A percentile compares a stretch with the other conserved stretches of the same genome.
Evolutionary conservation across 37 sponge, comb jelly and placozoan species (phyloP).

Genomic region (Aplysina aerophoba): DNA sequence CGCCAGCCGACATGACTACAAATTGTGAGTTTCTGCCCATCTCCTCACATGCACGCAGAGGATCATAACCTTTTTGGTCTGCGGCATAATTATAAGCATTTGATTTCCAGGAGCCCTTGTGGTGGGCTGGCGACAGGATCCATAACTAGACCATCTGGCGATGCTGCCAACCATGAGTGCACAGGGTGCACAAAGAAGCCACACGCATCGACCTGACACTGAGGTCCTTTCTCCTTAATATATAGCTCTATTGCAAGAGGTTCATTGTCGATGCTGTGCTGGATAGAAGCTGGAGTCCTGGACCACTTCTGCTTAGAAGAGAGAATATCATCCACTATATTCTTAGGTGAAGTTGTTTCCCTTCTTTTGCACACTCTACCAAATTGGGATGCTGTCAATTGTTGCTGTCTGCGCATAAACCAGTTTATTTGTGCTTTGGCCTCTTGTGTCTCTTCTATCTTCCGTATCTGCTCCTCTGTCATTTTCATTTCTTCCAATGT

Average conservation of each 20-base stretch:
- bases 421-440: constrained; percentile 7
- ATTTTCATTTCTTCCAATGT: too few species aligned
- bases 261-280: constrained; percentile 3
- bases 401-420: not conserved
- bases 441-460: too few species aligned
- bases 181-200: not conserved
- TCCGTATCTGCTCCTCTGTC: too few species aligned
- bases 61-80: not conserved
- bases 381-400: not conserved
- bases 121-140: not conserved
- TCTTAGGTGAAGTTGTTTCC: not conserved
- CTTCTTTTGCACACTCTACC: constrained; percentile 7
- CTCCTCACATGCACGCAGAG: not conserved
- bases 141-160: not conserved
- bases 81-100: not conserved
- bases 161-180: not conserved
- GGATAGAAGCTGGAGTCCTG: constrained; percentile 1
- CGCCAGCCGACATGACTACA: not conserved
- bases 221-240: not conserved
- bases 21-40: constrained; percentile 1
- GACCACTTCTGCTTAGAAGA: not conserved
- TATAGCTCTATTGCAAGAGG: not conserved
- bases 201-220: not conserved
- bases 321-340: not conserved
- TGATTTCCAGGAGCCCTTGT: not conserved